Base-by-base conservation (phyloP, 2,797 vertebrate species). In the Yasuhikotakia modesta region DNA sequence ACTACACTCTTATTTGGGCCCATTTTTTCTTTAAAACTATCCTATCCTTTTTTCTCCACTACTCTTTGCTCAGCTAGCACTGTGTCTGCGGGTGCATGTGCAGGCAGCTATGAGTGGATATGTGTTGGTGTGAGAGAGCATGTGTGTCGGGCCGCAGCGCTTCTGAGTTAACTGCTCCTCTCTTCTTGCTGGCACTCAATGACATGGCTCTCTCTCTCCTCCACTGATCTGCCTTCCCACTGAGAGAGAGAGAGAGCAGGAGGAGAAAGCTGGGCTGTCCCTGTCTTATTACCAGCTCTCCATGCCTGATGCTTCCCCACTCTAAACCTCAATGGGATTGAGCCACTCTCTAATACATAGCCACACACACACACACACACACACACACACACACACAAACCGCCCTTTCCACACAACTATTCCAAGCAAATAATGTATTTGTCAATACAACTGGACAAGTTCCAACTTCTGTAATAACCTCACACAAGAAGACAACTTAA, bases 181-280 rank as follows among this genome's bases (percentile, higher is more conserved):
- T 96, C 93, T 91, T 93, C 94, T 94, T 92, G 92, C 93, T 96
- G 94, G 93, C 95, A 94, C 95, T 93, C 93, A 96, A 95, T 95
- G 96, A 97, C 96, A 96, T 46, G 48, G 90, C 85, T 68, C 77
- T 78, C 77, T 77, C 76, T 78, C 84, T 85, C 77, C 73, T 82
- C 81, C 85, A 71, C 81, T 75, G 74, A 52, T 66, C 79, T 85
- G 79, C 79, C 82, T 72, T 22, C 78, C 81, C 85, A 71, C 70
- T 46, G 81, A 70, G 48, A 76, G 76, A 73, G 46, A 43, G 39
- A 43, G 39, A 43, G 39, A 43, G 27, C 27, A 27, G 39, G 76
- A 78, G 71, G 64, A 78, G 81, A 73, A 79, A 79, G 73, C 63
- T 66, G 78, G 83, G 81, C 70, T 82, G 83, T 83, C 79, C 83